Evolutionary conservation across 2,888 invertebrate genomes (phyloP).

Genomic region (Alloscopus bannaensis): DNA sequence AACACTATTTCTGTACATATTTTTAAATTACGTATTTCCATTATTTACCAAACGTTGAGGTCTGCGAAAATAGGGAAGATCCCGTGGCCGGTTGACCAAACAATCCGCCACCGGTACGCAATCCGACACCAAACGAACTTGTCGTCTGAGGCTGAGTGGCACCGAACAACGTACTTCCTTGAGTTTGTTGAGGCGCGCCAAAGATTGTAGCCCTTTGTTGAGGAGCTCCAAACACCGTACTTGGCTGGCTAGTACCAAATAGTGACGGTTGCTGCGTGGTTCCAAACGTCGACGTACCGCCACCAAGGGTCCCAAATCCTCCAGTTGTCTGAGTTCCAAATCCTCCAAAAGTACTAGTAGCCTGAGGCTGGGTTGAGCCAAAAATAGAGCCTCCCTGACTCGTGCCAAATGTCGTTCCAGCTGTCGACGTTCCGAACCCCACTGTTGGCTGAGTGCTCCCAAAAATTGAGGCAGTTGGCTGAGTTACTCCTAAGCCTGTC

Average conservation of each 20-base stretch:
- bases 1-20: too few relatives aligned
- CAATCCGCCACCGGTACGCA: neutral
- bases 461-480: constrained; percentile 5
- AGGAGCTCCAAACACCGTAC: neutral
- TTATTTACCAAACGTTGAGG: neutral
- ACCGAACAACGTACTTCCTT: constrained; percentile 27
- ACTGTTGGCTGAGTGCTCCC: neutral
- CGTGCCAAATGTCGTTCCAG: neutral
- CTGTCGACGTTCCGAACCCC: neutral
- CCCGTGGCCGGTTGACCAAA: constrained; percentile 19
- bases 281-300: neutral
- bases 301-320: neutral
- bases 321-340: neutral
- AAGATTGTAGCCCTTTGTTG: constrained; percentile 75
- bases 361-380: neutral
- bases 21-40: too few relatives aligned
- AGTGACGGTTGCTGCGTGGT: constrained; percentile 13
- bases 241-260: constrained; percentile 16
- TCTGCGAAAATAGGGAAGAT: too few relatives aligned
- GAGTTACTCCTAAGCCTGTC: neutral
- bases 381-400: too few relatives aligned
- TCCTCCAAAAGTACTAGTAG: neutral
- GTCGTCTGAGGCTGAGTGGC: constrained; percentile 19
- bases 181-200: constrained; percentile 74
- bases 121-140: constrained; percentile 15